Percentiles rank a stretch among this genome's conserved stretches.
phyloP scores from a whole-genome alignment of 2,888 invertebrate genomes.

The Rhopalosiphum nymphaeae region DNA sequence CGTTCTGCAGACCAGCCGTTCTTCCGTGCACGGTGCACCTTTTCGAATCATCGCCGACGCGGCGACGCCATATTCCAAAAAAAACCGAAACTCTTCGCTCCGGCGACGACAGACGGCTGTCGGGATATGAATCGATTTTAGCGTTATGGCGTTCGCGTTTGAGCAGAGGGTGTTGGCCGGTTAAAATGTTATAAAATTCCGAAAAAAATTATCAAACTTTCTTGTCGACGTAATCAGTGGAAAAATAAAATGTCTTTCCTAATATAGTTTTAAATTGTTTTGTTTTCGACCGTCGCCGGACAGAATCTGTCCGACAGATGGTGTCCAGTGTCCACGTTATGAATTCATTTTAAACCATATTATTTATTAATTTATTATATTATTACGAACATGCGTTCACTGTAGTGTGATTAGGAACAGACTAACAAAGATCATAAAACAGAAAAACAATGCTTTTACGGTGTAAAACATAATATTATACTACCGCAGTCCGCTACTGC shows the following conservation, averaged over 20 bases:
- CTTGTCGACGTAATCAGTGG: background rate
- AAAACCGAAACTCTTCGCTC: background rate
- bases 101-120: background rate
- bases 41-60: background rate
- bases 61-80: slow-evolving; percentile 1
- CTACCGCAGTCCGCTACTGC: background rate
- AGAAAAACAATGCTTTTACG: background rate
- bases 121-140: slow-evolving; percentile 24
- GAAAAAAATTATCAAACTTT: background rate
- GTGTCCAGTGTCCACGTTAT: background rate
- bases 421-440: background rate
- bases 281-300: background rate
- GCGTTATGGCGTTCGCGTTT: background rate
- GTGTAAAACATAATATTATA: background rate
- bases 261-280: background rate
- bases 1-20: slow-evolving; percentile 41
- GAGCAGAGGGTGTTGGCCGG: background rate
- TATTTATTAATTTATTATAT: background rate
- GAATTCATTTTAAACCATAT: background rate
- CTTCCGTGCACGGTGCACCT: slow-evolving; percentile 41
- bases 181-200: background rate
- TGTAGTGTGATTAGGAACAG: background rate
- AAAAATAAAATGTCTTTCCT: background rate
- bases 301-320: background rate
- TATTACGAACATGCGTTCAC: background rate